phyloP scores from a whole-genome alignment of 2,888 invertebrate species.

The Acronicta alni region DNA sequence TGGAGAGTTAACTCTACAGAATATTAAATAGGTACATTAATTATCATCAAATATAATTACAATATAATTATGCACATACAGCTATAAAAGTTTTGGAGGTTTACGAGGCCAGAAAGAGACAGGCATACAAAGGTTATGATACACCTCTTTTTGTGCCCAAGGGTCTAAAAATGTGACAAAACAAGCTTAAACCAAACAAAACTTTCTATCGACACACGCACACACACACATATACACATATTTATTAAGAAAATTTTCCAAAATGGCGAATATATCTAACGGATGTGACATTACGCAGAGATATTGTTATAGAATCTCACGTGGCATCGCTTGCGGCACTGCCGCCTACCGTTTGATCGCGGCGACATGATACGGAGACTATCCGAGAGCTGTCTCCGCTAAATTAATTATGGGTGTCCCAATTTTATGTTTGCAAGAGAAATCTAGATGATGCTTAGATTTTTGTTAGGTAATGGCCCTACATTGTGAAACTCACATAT shows the following conservation, averaged over 20 bases:
- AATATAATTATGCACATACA: no score
- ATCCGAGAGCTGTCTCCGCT: conserved; percentile 5
- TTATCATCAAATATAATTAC: no score
- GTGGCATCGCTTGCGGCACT: conserved; percentile 50
- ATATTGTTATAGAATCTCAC: conserved; percentile 50
- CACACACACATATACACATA: neutral
- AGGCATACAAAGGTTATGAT: no score
- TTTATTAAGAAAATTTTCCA: conserved; percentile 36
- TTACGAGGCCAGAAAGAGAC: no score
- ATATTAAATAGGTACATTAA: no score
- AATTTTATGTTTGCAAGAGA: conserved; percentile 38
- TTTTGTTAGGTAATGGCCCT: conserved; percentile 7
- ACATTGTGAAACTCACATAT: no score
- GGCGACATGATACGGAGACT: conserved; percentile 38
- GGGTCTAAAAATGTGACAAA: no score
- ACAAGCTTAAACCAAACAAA: neutral
- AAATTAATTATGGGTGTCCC: conserved; percentile 31
- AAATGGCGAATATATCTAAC: conserved; percentile 34
- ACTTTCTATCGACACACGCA: conserved; percentile 21
- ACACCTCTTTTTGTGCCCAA: no score
- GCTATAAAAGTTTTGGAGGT: no score
- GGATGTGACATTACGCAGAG: conserved; percentile 42
- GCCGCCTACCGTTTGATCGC: conserved; percentile 52
- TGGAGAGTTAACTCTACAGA: no score
- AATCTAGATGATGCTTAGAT: conserved; percentile 21